Percentiles rank a stretch among this genome's conserved stretches.
These are phyloP conservation scores for Baryphthengus martii DNA, from an alignment of 2,113 vertebrate species.

Conservation along the genomic window DNA sequence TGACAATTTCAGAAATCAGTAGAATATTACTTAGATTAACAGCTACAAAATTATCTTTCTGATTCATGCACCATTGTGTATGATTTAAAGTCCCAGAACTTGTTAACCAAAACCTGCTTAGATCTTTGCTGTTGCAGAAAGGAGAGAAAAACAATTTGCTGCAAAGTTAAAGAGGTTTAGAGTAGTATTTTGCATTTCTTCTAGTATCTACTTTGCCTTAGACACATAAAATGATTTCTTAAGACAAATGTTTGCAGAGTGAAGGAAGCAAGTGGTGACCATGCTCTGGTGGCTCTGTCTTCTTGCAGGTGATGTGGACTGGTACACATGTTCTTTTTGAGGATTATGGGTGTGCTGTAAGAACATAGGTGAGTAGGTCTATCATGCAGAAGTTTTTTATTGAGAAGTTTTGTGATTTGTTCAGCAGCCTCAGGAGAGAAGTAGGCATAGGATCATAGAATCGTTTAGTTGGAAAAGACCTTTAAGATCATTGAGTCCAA, in stretches of 20 bases:
- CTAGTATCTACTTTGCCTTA: not conserved
- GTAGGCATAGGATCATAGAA: not conserved
- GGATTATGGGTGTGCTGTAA: not conserved
- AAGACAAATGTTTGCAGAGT: not conserved
- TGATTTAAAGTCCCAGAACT: not conserved
- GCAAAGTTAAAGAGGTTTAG: not conserved
- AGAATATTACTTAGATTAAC: not conserved
- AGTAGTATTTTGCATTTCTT: not conserved
- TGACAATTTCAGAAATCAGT: not conserved
- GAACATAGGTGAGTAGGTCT: not conserved
- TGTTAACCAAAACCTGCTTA: not conserved
- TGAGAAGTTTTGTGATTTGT: not conserved
- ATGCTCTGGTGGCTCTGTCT: not conserved
- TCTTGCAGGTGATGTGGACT: not conserved
- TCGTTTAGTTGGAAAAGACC: not conserved
- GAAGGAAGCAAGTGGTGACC: not conserved
- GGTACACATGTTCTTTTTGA: rapidly evolving
- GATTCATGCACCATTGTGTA: not conserved
- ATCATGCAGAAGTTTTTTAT: not conserved
- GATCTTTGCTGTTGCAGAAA: not conserved
- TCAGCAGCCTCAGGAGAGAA: not conserved
- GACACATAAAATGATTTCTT: not conserved
- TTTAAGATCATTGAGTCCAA: not conserved
- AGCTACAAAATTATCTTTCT: not conserved
- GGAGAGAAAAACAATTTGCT: not conserved